These are phyloP conservation scores for Semaprochilodus insignis DNA, from an alignment of 2,797 vertebrate genomes.

Conservation along the genomic window DNA sequence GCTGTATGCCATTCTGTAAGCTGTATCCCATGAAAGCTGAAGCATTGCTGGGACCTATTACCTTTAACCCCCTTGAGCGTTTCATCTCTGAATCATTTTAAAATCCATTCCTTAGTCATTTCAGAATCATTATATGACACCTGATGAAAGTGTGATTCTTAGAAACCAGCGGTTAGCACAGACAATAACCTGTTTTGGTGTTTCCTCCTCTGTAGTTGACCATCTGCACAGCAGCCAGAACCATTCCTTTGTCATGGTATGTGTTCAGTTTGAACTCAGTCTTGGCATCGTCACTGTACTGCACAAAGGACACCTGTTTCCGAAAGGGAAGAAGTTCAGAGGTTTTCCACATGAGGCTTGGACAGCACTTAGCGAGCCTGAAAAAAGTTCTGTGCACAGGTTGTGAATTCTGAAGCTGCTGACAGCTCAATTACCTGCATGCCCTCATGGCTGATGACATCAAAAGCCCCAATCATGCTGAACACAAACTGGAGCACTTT, in stretches of 20 bases:
- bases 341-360: conserved; percentile 29
- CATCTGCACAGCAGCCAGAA: conserved; percentile 89
- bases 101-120: neutral
- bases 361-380: conserved; percentile 9
- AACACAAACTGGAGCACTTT: conserved; percentile 98
- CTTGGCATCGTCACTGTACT: conserved; percentile 96
- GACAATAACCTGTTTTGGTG: conserved; percentile 89
- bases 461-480: conserved; percentile 94
- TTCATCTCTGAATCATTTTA: neutral
- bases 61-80: neutral
- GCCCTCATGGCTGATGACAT: conserved; percentile 87
- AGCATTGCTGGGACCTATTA: neutral
- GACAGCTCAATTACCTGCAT: conserved; percentile 86
- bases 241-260: conserved; percentile 90
- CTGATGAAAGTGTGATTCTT: neutral
- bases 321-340: conserved; percentile 31
- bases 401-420: neutral
- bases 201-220: conserved; percentile 97
- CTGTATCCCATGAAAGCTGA: neutral
- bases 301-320: conserved; percentile 93
- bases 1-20: neutral
- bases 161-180: conserved; percentile 42
- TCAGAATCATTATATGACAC: conserved; percentile 4
- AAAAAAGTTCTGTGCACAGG: neutral
- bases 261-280: conserved; percentile 97